Evolutionary conservation across 2,888 invertebrate species (phyloP), one percentile per base, ranked within the genome.

Genomic region (Apotomis capreana): DNA sequence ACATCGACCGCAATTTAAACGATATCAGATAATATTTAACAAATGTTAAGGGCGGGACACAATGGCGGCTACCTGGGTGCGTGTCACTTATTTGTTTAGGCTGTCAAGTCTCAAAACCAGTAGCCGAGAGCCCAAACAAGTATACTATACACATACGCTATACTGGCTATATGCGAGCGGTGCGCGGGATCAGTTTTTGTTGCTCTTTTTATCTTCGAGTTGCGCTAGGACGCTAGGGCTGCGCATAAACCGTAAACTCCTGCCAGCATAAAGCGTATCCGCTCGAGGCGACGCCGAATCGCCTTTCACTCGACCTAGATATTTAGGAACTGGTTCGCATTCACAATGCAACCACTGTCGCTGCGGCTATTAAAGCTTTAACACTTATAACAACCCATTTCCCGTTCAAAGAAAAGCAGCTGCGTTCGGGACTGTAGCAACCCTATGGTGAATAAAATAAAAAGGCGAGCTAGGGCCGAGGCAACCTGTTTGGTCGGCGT

Each of bases 221-320:
- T 88, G 87, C 85, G 85, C 88, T 89, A 88, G 87, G 84, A 86
- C 83, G 82, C 76, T 83, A 89, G 89, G 89, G 90, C 77, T 90
- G 60, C 71, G 69, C 58, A 57, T 58, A 52, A 67, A 49, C 49
- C 40, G 55, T 62, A 46, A 64, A 59, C 37, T 37, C 70, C 68
- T 60, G 71, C 67, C 62, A 68, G 71, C 76, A 74, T 76, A 80
- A 81, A 79, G 74, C 78, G 81, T 83, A 84, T 87, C 84, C 84
- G 85, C 84, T 63, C 78, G 78, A 76, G 78, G 80, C 77, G 88
- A 88, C 89, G 86, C 82, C 87, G 86, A 82, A 81, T 86, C 87
- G 89, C 92, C 92, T 93, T 93, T 93, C 92, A 92, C 92, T 92
- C 87, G 92, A 88, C 92, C 92, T 88, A 90, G 89, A 91, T 92